Base-by-base conservation (phyloP, 1,140 invertebrate genomes). In the Drosophila grimshawi region DNA sequence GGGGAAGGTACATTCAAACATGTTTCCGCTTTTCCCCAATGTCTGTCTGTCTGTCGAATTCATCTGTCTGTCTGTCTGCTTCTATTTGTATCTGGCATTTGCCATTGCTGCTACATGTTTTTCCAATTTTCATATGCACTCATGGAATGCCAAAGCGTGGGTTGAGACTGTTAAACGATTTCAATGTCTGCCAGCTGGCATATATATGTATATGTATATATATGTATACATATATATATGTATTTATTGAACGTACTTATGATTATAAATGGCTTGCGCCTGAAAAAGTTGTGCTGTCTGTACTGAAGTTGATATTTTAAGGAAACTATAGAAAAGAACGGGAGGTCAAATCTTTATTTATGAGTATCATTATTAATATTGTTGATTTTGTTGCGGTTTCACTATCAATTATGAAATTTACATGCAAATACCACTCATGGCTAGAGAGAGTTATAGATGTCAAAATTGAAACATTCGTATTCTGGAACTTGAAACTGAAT, bases 21-120 rank as follows among this genome's bases (percentile, higher is more conserved):
- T 55, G 76, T 71, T 86, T 88, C 83, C 81, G 75, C 82, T 81
- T 76, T 81, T 78, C 78, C 65, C 76, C 72, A n/a, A 62, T 43
- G 46, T 10, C 71, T 67, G 56, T 41, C 49, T 59, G 55, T 48
- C 43, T 37, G 29, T 37, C 35, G 37, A 45, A 10, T 49, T 37
- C 3, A 30, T 37, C 29, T 59, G n/a, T 52, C 27, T 46, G 43
- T 37, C 59, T 60, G 48, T 41, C 19, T 19, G 19, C 19, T 19
- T 19, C 19, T 19, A 19, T 19, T 27, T 73, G 52, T 70, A 59
- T 74, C 67, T 80, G 75, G 46, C 82, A 73, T 73, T 81, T 76
- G 45, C 49, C 62, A 64, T 60, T 59, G 53, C 27, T 65, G 39
- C 10, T 43, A 86, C 80, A 88, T 68, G 85, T 66, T 83, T 86